Evolutionary conservation across 2,888 invertebrate species (phyloP), one percentile per base, ranked within the genome.

Genomic region (Eulithis prunata): DNA sequence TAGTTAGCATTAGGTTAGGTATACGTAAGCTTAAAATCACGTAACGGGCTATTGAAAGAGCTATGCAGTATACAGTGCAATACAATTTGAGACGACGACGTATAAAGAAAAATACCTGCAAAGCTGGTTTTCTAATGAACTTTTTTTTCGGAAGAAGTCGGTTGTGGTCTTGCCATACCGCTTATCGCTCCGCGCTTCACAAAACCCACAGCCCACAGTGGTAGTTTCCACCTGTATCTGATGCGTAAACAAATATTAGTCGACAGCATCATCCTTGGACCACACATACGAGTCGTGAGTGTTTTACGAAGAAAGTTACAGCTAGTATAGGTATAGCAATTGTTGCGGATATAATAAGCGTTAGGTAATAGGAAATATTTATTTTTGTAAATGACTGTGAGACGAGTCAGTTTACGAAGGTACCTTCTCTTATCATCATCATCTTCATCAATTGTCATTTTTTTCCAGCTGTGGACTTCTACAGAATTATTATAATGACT

Each of bases 211-310:
- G 13, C 11, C 46, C 54, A 62, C 62, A 60, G 66, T 70, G 78
- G 79, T 78, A 86, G 79, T 85, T 88, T 85, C 85, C 85, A 82
- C 66, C 78, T 79, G 76, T 81, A 81, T 80, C 75, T 85, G 58
- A 68, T 67, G 73, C 67, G 46, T 46, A 65, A 60, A 63, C 85
- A 89, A 90, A 91, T 90, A 90, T 90, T 88, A 78, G 80, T 73
- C 71, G 47, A 78, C 76, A 67, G 75, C 80, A 77, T 86, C 85
- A 84, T 78, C 74, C 78, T 83, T 84, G 80, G 90, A 89, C 90
- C 90, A 91, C 90, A 90, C 89, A 83, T 82, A 84, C 81, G 75
- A 75, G 76, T 77, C 78, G 74, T 77, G 77, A 77, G 73, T 66
- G 47, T 56, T 64, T 66, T 67, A 64, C 49, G 70, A 70, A 67